These are phyloP conservation scores for Acronicta aceris DNA, from an alignment of 2,888 invertebrate genomes.

Conservation along the genomic window DNA sequence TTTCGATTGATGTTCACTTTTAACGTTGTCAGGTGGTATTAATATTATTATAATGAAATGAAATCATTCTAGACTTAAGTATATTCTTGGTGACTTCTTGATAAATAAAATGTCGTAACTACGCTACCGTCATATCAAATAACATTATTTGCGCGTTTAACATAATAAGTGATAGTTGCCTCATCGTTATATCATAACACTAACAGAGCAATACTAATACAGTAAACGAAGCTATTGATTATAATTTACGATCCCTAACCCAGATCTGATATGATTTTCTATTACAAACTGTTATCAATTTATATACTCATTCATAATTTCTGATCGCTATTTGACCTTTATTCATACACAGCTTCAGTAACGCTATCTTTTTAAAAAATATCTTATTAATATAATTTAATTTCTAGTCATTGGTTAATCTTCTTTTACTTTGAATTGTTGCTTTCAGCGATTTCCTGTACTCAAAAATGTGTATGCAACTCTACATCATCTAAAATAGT, in stretches of 20 bases:
- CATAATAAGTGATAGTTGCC: slow-evolving; percentile 34
- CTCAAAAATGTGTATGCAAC: not conserved
- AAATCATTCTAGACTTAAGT: not conserved
- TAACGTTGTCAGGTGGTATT: not conserved
- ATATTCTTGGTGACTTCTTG: not conserved
- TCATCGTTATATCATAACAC: slow-evolving; percentile 22
- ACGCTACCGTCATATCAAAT: slow-evolving; percentile 17
- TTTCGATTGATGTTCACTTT: slow-evolving; percentile 3
- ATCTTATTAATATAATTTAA: too few species aligned
- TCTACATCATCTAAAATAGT: not conserved
- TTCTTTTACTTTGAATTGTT: too few species aligned
- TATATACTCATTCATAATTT: slow-evolving; percentile 10
- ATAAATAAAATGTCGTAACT: slow-evolving; percentile 15
- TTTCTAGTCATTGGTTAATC: too few species aligned
- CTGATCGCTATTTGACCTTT: slow-evolving; percentile 3
- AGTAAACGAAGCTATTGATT: slow-evolving; percentile 26
- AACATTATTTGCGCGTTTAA: slow-evolving; percentile 16
- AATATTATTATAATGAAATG: slow-evolving; percentile 11
- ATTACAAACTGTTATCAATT: not conserved
- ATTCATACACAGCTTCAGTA: slow-evolving; percentile 9
- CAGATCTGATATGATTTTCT: slow-evolving; percentile 10
- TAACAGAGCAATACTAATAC: slow-evolving; percentile 30
- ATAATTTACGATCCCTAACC: slow-evolving; percentile 26
- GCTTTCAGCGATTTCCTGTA: too few species aligned
- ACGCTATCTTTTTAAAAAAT: too few species aligned